Evolutionary conservation across 2,113 vertebrate genomes (phyloP).

Genomic region (Alces alces): DNA sequence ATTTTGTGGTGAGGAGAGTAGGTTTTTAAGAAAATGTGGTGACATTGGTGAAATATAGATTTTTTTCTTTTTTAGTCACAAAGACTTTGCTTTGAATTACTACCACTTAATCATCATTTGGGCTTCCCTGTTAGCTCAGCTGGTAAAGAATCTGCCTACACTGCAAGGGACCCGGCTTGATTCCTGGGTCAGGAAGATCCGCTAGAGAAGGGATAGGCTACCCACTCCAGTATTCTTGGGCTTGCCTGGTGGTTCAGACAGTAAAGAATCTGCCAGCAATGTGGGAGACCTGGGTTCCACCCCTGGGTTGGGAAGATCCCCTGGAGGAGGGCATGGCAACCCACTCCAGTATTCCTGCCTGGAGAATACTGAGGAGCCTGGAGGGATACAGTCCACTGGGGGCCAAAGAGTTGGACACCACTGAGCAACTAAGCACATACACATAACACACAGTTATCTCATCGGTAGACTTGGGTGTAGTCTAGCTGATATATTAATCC

Average conservation of each 20-base stretch:
- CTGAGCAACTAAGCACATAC: not conserved
- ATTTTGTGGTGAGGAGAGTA: not conserved
- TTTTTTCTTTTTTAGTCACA: not conserved
- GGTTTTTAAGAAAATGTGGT: not conserved
- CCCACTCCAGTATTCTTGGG: not conserved
- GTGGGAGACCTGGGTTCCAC: not conserved
- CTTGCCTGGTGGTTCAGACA: not conserved
- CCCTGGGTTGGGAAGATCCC: not conserved
- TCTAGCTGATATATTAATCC: not conserved
- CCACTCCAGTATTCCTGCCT: not conserved
- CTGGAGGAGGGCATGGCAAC: not conserved
- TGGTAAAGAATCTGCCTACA: not conserved
- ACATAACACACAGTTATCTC: not conserved
- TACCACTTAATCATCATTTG: not conserved
- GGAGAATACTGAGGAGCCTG: not conserved
- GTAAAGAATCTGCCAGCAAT: not conserved
- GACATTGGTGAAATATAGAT: conserved; percentile 1
- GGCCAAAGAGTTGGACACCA: not conserved
- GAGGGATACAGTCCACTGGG: not conserved
- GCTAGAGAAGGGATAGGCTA: not conserved
- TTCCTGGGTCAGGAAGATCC: not conserved
- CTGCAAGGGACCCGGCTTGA: not conserved
- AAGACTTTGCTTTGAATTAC: not conserved
- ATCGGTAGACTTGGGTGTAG: not conserved
- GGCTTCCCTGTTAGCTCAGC: not conserved